These are phyloP conservation scores for Galerucella pusilla DNA, from an alignment of 2,888 invertebrate species.

Conservation along the genomic window DNA sequence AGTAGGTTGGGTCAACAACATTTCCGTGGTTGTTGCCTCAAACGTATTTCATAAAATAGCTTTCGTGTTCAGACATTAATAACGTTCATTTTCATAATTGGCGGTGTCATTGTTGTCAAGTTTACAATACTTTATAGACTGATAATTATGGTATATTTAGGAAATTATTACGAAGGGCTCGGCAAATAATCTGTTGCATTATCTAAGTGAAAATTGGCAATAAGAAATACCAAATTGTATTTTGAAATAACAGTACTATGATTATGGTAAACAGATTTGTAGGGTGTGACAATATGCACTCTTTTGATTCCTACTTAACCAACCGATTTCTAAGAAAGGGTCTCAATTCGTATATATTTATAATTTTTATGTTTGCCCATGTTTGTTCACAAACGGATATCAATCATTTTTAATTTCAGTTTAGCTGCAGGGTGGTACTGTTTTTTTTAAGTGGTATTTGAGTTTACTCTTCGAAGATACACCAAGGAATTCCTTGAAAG, in stretches of 20 bases:
- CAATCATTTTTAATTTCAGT: too few species aligned
- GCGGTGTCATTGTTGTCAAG: conserved; percentile 27
- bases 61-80: conserved; percentile 31
- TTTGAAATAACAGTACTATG: neutral
- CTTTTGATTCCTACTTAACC: too few species aligned
- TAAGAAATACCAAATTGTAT: neutral
- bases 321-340: too few species aligned
- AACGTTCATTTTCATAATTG: conserved; percentile 39
- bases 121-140: conserved; percentile 25
- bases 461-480: too few species aligned
- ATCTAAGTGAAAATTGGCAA: neutral
- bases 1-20: conserved; percentile 19
- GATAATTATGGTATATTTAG: conserved; percentile 29
- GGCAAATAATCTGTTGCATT: conserved; percentile 21
- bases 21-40: conserved; percentile 21
- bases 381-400: too few species aligned
- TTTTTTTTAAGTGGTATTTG: too few species aligned
- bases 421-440: too few species aligned
- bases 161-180: conserved; percentile 11
- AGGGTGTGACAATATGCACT: too few species aligned
- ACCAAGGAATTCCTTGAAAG: too few species aligned
- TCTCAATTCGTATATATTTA: too few species aligned
- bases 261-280: too few species aligned
- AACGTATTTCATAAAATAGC: conserved; percentile 32
- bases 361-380: too few species aligned